phyloP scores from a whole-genome alignment of 2,797 vertebrate species.

The Macroramphosus scolopax region DNA sequence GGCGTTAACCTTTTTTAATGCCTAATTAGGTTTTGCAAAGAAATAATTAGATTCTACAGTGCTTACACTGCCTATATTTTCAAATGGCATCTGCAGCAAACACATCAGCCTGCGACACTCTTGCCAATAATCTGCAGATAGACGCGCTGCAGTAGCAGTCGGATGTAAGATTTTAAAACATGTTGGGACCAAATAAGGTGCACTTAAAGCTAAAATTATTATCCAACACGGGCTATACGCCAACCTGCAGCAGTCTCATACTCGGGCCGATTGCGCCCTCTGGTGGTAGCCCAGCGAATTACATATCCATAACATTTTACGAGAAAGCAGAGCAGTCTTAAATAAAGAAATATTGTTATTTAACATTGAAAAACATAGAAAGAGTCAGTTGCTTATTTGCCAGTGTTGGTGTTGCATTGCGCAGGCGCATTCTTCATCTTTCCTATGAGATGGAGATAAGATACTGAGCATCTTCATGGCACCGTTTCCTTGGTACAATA shows the following conservation, averaged over 20 bases:
- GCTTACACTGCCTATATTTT: constrained; percentile 99
- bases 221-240: constrained; percentile 21
- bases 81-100: constrained; percentile 93
- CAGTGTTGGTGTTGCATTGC: constrained; percentile 22
- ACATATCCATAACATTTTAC: neutral
- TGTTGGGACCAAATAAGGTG: constrained; percentile 90
- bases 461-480: neutral
- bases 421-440: constrained; percentile 22
- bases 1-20: constrained; percentile 99
- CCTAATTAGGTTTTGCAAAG: constrained; percentile 99
- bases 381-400: neutral
- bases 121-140: constrained; percentile 87
- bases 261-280: constrained; percentile 44
- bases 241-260: constrained; percentile 3
- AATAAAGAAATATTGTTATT: neutral
- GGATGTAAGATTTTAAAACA: constrained; percentile 85
- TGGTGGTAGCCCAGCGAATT: neutral
- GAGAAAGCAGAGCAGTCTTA: fast-evolving
- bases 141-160: constrained; percentile 75
- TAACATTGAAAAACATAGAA: neutral
- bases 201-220: constrained; percentile 68
- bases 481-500: too few species aligned
- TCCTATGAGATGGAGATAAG: neutral
- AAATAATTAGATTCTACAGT: constrained; percentile 99
- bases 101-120: constrained; percentile 85